phyloP scores from a whole-genome alignment of 2,888 invertebrate genomes.

The Axea sp. region DNA sequence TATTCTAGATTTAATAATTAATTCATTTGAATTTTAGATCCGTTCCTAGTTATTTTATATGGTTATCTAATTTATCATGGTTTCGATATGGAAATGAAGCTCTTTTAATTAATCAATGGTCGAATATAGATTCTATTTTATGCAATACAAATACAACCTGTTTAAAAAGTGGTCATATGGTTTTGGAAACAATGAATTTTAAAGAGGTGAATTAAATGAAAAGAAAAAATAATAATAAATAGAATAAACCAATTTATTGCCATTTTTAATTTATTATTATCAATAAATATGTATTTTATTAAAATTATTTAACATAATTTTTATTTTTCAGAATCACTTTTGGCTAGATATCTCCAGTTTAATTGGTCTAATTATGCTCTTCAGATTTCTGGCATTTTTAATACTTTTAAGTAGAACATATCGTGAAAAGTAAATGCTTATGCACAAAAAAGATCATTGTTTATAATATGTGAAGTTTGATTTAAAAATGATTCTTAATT shows the following conservation, averaged over 20 bases:
- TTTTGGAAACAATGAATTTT: conserved; percentile 89
- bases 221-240: too few relatives aligned
- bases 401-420: conserved; percentile 86
- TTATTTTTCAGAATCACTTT: conserved; percentile 30
- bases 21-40: conserved; percentile 82
- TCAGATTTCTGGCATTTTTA: conserved; percentile 88
- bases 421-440: conserved; percentile 25
- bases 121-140: conserved; percentile 87
- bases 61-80: conserved; percentile 95
- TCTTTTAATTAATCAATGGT: conserved; percentile 93
- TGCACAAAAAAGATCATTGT: too few relatives aligned
- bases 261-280: too few relatives aligned
- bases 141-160: conserved; percentile 89
- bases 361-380: conserved; percentile 85
- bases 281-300: too few relatives aligned
- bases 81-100: conserved; percentile 96
- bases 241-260: too few relatives aligned
- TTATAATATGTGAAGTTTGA: too few relatives aligned
- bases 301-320: conserved; percentile 6
- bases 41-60: conserved; percentile 90
- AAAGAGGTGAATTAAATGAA: too few relatives aligned
- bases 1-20: too few relatives aligned
- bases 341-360: conserved; percentile 86
- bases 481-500: too few relatives aligned
- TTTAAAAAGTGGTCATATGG: conserved; percentile 87